These are phyloP conservation scores for Pangasianodon hypophthalmus DNA, from an alignment of 2,113 vertebrate genomes.

Conservation along the genomic window DNA sequence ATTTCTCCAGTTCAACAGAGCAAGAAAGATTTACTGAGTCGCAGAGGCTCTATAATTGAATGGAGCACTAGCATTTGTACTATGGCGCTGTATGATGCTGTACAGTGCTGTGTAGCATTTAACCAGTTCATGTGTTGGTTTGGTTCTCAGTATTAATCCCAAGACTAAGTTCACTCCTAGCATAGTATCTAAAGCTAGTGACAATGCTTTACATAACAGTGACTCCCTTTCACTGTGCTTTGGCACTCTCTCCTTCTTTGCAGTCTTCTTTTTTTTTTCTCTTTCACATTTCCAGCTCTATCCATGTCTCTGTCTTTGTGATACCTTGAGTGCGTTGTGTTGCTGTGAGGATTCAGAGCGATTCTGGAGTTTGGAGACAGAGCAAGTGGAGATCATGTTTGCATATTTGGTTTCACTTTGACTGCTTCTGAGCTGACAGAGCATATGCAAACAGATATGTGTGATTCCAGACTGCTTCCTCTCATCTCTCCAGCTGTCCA, in stretches of 20 bases:
- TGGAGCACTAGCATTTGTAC: neutral
- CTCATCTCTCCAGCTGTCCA: constrained; percentile 62
- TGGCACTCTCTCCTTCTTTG: neutral
- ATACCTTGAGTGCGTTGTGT: constrained; percentile 15
- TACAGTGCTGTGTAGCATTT: neutral
- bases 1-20: neutral
- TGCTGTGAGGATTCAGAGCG: constrained; percentile 17
- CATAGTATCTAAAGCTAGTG: neutral
- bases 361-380: constrained; percentile 35
- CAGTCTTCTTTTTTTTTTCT: neutral
- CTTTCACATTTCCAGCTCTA: constrained; percentile 12
- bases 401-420: constrained; percentile 53
- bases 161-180: constrained; percentile 10
- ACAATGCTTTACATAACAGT: neutral
- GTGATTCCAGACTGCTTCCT: constrained; percentile 62
- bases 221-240: constrained; percentile 9
- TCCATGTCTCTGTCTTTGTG: neutral
- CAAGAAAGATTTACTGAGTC: neutral
- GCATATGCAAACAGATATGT: constrained; percentile 65
- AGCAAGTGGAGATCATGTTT: constrained; percentile 6
- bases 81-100: neutral
- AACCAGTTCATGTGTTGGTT: neutral
- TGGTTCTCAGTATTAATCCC: neutral
- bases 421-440: constrained; percentile 47
- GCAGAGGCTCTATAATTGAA: neutral